A percentile compares a stretch with the other conserved stretches of the same genome.
phyloP scores from a whole-genome alignment of 1,140 invertebrate species.

The Macrobrachium nipponense region DNA sequence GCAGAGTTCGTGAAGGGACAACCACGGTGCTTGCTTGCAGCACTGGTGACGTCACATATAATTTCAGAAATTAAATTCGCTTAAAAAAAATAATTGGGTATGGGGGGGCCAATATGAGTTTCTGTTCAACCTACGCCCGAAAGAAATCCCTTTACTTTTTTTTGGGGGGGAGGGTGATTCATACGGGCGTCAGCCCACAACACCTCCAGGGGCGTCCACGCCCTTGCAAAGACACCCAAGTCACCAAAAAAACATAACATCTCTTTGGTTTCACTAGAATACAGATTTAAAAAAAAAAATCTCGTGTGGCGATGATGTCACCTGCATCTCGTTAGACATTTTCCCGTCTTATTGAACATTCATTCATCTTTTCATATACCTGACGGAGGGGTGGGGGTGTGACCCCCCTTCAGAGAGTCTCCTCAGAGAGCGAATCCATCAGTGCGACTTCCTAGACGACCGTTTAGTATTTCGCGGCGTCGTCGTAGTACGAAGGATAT shows the following conservation, averaged over 20 bases:
- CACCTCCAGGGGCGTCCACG: constrained; percentile 2
- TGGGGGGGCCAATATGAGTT: too few species aligned
- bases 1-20: not conserved
- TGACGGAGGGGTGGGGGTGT: too few species aligned
- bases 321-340: too few species aligned
- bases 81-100: too few species aligned
- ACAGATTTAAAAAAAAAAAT: not conserved
- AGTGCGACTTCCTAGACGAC: not conserved
- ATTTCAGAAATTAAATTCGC: not conserved
- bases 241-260: not conserved
- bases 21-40: constrained; percentile 15
- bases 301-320: too few species aligned
- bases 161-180: too few species aligned
- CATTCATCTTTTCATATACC: too few species aligned
- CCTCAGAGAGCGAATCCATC: not conserved
- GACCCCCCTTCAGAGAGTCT: too few species aligned
- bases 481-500: constrained; percentile 63
- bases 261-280: constrained; percentile 58
- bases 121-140: too few species aligned
- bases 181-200: too few species aligned
- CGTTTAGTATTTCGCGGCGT: constrained; percentile 58
- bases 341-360: too few species aligned
- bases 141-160: too few species aligned
- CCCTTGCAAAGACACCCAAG: not conserved
- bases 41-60: constrained; percentile 23